Percentiles rank a stretch among this genome's conserved stretches.
Evolutionary conservation across 1,140 invertebrate species (phyloP).

Genomic region (Drosophila grimshawi): DNA sequence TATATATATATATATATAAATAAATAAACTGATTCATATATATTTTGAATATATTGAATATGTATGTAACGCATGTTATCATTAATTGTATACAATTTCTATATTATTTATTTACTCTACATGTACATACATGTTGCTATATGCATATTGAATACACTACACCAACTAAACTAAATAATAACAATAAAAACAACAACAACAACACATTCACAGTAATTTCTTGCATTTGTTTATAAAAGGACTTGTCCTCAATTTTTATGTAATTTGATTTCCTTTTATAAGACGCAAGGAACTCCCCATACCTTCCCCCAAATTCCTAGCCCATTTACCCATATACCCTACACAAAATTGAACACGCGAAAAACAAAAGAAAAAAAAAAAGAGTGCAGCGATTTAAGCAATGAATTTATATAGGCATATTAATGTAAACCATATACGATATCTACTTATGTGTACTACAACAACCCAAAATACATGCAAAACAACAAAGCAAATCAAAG

Average conservation of each 20-base stretch:
- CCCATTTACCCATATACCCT: not conserved
- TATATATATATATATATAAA: conserved; percentile 22
- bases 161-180: conserved; percentile 15
- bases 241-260: conserved; percentile 10
- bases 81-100: conserved; percentile 46
- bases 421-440: conserved; percentile 76
- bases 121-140: conserved; percentile 54
- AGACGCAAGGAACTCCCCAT: not conserved
- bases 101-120: conserved; percentile 54
- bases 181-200: conserved; percentile 4
- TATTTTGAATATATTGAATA: conserved; percentile 35
- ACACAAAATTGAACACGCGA: conserved; percentile 13
- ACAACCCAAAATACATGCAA: conserved; percentile 31
- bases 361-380: conserved; percentile 43
- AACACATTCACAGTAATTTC: conserved; percentile 23
- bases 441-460: conserved; percentile 59
- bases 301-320: not conserved
- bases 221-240: conserved; percentile 34
- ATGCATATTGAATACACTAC: conserved; percentile 39
- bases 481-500: not conserved
- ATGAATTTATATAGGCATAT: conserved; percentile 79
- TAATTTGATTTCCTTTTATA: conserved; percentile 5
- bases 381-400: conserved; percentile 73
- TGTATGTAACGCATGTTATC: conserved; percentile 40
- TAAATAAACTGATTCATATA: conserved; percentile 13